Evolutionary conservation across 2,797 vertebrate genomes (phyloP).

Genomic region (Pipistrellus pygmaeus): DNA sequence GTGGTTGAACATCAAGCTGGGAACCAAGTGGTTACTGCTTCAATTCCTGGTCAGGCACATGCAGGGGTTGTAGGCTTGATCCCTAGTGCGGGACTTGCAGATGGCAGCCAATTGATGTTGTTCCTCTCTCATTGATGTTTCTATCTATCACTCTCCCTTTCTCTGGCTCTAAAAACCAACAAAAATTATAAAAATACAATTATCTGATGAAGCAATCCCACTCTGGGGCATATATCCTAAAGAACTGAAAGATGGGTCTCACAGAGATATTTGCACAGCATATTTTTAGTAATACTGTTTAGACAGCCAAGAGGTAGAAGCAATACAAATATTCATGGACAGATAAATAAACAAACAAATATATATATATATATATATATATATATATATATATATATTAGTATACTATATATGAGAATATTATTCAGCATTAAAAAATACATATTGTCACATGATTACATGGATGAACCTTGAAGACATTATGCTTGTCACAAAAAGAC

Average conservation of each 20-base stretch:
- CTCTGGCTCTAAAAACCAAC: too few relatives aligned
- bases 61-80: too few relatives aligned
- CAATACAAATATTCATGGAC: not conserved
- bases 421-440: not conserved
- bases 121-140: too few relatives aligned
- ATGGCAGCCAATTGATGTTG: too few relatives aligned
- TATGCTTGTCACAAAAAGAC: not conserved
- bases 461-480: not conserved
- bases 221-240: not conserved
- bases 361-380: too few relatives aligned
- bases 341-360: not conserved
- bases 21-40: too few relatives aligned
- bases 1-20: too few relatives aligned
- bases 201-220: not conserved
- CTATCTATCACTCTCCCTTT: too few relatives aligned
- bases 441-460: not conserved
- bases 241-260: not conserved
- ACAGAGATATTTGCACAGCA: not conserved
- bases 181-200: not conserved
- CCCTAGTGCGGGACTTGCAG: too few relatives aligned
- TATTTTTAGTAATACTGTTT: not conserved
- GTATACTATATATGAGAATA: not conserved
- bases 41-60: too few relatives aligned
- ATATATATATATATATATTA: too few relatives aligned
- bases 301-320: not conserved